These are phyloP conservation scores for Melanchra persicariae DNA, from an alignment of 2,888 invertebrate species.

Conservation along the genomic window DNA sequence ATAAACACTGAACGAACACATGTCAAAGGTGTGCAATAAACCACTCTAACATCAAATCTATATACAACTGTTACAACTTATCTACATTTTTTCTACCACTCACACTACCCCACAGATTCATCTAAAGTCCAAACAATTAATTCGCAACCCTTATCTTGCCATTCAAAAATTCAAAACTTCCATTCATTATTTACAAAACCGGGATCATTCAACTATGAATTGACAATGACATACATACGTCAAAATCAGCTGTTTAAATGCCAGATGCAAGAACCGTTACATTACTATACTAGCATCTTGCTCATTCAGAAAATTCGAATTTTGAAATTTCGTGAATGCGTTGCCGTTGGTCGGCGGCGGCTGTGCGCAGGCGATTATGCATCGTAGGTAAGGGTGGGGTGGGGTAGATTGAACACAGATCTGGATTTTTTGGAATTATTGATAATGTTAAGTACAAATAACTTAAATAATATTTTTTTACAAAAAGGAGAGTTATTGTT, in stretches of 20 bases:
- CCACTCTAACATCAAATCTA: slow-evolving; percentile 16
- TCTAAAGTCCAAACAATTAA: slow-evolving; percentile 20
- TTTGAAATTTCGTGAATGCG: slow-evolving; percentile 60
- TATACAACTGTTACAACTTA: slow-evolving; percentile 27
- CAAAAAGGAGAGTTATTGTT: too few relatives aligned
- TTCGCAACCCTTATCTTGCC: slow-evolving; percentile 43
- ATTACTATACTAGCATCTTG: slow-evolving; percentile 59
- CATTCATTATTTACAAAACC: slow-evolving; percentile 41
- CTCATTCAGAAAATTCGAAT: slow-evolving; percentile 63
- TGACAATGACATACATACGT: slow-evolving; percentile 40
- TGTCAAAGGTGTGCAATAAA: slow-evolving; percentile 57
- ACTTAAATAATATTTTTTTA: too few relatives aligned
- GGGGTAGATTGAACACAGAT: slow-evolving; percentile 25
- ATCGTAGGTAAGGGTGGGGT: slow-evolving; percentile 57
- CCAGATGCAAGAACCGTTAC: slow-evolving; percentile 68
- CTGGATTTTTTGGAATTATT: background rate
- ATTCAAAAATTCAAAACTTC: background rate
- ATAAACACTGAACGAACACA: slow-evolving; percentile 42
- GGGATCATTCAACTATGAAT: slow-evolving; percentile 46
- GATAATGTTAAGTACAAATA: background rate
- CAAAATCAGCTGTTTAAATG: slow-evolving; percentile 66
- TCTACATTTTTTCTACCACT: background rate
- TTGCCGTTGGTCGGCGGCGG: slow-evolving; percentile 58
- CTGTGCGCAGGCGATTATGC: slow-evolving; percentile 63
- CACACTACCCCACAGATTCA: slow-evolving; percentile 5